Evolutionary conservation across 2,888 invertebrate genomes (phyloP).

Genomic region (Acrocyrtus sp.): DNA sequence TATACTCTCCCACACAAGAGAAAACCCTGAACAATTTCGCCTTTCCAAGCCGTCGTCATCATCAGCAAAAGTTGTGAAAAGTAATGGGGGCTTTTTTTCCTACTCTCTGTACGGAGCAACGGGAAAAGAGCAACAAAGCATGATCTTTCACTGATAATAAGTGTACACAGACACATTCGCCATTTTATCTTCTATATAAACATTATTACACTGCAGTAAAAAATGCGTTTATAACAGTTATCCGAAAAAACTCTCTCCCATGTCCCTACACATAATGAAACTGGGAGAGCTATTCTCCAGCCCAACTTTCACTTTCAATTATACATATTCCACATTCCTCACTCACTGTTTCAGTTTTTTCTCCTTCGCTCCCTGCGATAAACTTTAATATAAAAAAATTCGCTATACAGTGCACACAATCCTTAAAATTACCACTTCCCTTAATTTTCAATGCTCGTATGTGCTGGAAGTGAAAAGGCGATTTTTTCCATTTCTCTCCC

Average conservation of each 20-base stretch:
- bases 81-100: background rate
- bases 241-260: too few relatives aligned
- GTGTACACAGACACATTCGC: background rate
- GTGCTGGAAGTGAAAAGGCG: constrained; percentile 3
- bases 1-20: background rate
- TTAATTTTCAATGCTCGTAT: constrained; percentile 36
- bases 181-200: background rate
- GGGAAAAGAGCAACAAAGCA: constrained; percentile 25
- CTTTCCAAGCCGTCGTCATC: background rate
- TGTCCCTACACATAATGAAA: too few relatives aligned
- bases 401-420: constrained; percentile 4
- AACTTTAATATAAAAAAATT: background rate
- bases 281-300: too few relatives aligned
- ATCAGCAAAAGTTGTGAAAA: background rate
- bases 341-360: too few relatives aligned
- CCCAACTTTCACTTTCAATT: too few relatives aligned
- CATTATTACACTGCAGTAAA: background rate
- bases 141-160: constrained; percentile 23
- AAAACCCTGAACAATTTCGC: background rate
- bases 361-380: too few relatives aligned
- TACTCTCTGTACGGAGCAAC: background rate
- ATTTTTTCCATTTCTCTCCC: background rate
- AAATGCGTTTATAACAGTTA: background rate
- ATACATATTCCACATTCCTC: too few relatives aligned
- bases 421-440: constrained; percentile 41